These are phyloP conservation scores for Cephonodes hylas DNA, from an alignment of 2,888 invertebrate species.

Conservation along the genomic window DNA sequence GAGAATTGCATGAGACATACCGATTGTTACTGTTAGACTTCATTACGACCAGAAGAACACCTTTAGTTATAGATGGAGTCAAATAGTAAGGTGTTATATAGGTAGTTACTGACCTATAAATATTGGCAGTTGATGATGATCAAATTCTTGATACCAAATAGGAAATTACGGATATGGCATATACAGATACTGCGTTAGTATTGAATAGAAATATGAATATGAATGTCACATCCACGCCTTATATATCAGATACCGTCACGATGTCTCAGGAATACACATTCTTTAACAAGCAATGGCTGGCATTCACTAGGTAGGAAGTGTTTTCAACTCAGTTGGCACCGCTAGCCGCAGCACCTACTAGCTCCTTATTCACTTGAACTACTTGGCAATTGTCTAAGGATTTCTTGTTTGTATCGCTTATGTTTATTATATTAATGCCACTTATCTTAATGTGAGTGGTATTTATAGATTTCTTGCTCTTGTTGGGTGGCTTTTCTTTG, in stretches of 20 bases:
- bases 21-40: too few species aligned
- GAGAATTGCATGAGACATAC: too few species aligned
- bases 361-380: conserved; percentile 21
- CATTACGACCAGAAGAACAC: too few species aligned
- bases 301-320: conserved; percentile 35
- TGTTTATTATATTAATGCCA: conserved; percentile 16
- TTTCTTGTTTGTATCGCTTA: conserved; percentile 24
- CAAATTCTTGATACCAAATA: too few species aligned
- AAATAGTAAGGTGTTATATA: too few species aligned
- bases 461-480: not conserved
- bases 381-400: conserved; percentile 23
- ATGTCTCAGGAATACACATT: conserved; percentile 14
- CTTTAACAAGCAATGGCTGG: conserved; percentile 17
- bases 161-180: too few species aligned
- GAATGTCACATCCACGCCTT: not conserved
- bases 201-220: not conserved
- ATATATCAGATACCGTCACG: not conserved
- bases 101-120: too few species aligned
- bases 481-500: not conserved
- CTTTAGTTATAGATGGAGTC: too few species aligned
- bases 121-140: too few species aligned
- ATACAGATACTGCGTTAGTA: too few species aligned
- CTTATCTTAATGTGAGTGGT: not conserved
- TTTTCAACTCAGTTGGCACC: conserved; percentile 28
- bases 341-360: conserved; percentile 5